These are phyloP conservation scores for Argyrosomus japonicus DNA, from an alignment of 2,113 vertebrate genomes.

Conservation along the genomic window DNA sequence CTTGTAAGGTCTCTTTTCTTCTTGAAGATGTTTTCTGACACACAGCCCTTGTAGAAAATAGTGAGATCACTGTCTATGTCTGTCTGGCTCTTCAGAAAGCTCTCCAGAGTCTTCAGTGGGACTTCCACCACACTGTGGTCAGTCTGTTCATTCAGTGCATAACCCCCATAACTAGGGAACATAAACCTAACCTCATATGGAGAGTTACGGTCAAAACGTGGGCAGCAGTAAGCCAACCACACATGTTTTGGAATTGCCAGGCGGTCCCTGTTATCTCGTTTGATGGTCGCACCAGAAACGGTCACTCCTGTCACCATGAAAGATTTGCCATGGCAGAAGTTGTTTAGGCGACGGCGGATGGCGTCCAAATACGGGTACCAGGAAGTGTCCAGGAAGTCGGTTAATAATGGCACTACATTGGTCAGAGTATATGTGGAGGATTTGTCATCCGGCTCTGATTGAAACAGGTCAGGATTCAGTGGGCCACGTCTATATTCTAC, in stretches of 20 bases:
- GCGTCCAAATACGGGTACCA: conserved; percentile 75
- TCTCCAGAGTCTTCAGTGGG: conserved; percentile 80
- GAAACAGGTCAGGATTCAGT: conserved; percentile 85
- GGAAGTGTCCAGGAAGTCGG: conserved; percentile 69
- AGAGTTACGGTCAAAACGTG: conserved; percentile 77
- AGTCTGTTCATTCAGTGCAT: conserved; percentile 71
- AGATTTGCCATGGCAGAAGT: conserved; percentile 77
- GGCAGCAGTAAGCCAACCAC: conserved; percentile 84
- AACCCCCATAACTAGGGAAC: conserved; percentile 79
- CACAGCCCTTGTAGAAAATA: conserved; percentile 77
- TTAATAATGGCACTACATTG: conserved; percentile 84
- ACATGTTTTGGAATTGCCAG: conserved; percentile 76
- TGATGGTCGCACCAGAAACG: conserved; percentile 62
- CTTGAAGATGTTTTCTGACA: conserved; percentile 65
- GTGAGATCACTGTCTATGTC: conserved; percentile 53
- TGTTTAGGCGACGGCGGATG: conserved; percentile 80
- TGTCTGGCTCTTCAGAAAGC: conserved; percentile 72
- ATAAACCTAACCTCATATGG: conserved; percentile 83
- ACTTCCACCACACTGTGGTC: conserved; percentile 75
- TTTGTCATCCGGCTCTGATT: conserved; percentile 78
- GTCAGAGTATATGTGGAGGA: conserved; percentile 86
- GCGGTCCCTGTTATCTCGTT: conserved; percentile 63
- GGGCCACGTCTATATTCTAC: conserved; percentile 78
- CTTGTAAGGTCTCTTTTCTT: conserved; percentile 47
- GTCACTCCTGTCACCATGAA: conserved; percentile 79